Evolutionary conservation across 1,140 invertebrate species (phyloP), one percentile per base, ranked within the genome.

Genomic region (Kradibia gibbosae): DNA sequence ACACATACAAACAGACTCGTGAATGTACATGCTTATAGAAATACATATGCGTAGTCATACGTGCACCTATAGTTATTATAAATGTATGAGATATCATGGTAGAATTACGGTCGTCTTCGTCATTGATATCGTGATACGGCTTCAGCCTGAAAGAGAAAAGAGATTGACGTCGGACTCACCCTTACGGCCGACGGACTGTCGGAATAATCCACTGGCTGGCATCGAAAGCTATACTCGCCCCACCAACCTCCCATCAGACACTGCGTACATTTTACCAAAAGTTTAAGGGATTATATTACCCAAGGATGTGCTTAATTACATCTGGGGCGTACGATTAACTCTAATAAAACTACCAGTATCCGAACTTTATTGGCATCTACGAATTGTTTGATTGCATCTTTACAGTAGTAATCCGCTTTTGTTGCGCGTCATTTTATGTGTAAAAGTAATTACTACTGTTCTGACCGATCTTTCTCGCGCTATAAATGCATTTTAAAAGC

Each of bases 141-240:
- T 67, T 75, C 72, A 17, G 80, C 77, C 80, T 81, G 80, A 57
- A 81, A 81, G 36, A 77, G 50, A 81, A 50, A 77, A 72, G 53
- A 53, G 53, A 60, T 42, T 48, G 36, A 39, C 28, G 62, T 55
- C 55, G 31, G 76, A 92, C 95, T 96, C 94, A 98, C 96, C 93
- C 95, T 93, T 89, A 96, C 91, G 74, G 96, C 95, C 84, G 93
- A 93, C 28, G 95, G 93, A 89, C 93, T 94, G 88, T 94, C 92
- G 22, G 94, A 94, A 92, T 97, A 97, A 89, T 96, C 96, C 83
- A 98, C 96, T 15, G 96, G 96, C 91, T 98, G 96, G 91, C 97
- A 98, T 84, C 93, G 93, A 87, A 96, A 96, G 92, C 94, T 97
- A 93, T 98, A 97, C 67, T 94, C 91, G 82, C 91, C 91, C 92